Evolutionary conservation across 2,888 invertebrate genomes (phyloP), one percentile per base, ranked within the genome.

Genomic region (Pinctada fucata): DNA sequence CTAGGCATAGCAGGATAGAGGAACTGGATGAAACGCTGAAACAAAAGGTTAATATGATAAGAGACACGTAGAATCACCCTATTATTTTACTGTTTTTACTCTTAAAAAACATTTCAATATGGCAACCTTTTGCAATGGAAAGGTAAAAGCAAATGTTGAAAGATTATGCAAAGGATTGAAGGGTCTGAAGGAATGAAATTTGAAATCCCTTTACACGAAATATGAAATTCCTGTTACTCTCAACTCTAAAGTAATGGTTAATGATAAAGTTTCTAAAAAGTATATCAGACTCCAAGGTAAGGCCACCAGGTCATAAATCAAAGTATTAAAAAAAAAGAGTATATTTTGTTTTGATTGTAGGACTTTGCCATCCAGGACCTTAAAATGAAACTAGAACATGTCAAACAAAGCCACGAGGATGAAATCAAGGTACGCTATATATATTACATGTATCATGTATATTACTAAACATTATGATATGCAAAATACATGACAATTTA

Each of bases 401-500:
- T 85, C 45, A 88, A 88, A 71, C 74, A 81, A 6, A 84, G 84
- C 16, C 88, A 89, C 73, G 79, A 85, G 67, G 87, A 87, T 51
- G 88, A 89, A 79, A 65, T 89, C 0, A 83, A 86, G 87, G 90
- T 89, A 79, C 31, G 31, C 31, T 31, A 1, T 31, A 31, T 31
- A 31, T 31, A 31, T 31, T 31, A 31, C 31, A 31, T 31, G 31
- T 31, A 31, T 31, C 31, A 31, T 31, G 31, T 31, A 31, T 31
- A 31, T 31, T 31, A 31, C 31, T 31, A 31, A 31, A 31, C 31
- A 31, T 31, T 31, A 1, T 31, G 31, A 31, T 31, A 31, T 31
- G 31, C 31, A 31, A 31, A 1, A 31, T 31, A 31, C 31, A 31
- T 31, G 31, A 31, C 31, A 0, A 31, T 31, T 31, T 31, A 31